phyloP scores from a whole-genome alignment of 2,113 vertebrate species.

The Menidia beryllina region DNA sequence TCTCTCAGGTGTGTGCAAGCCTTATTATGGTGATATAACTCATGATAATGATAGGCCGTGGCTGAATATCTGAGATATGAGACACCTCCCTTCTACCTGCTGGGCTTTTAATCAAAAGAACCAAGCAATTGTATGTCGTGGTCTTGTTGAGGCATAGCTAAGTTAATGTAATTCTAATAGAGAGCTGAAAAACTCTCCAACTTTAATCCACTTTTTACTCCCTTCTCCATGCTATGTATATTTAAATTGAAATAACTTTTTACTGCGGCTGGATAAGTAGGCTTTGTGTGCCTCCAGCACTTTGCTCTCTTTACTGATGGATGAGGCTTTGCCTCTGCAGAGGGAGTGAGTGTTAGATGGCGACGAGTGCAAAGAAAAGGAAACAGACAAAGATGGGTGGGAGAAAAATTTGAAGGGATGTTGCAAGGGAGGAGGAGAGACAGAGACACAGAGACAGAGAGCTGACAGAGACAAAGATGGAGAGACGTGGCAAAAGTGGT shows the following conservation, averaged over 20 bases:
- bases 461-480: conserved; percentile 52
- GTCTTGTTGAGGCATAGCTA: conserved; percentile 75
- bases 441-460: conserved; percentile 24
- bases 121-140: conserved; percentile 49
- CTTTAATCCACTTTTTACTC: conserved; percentile 85
- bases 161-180: conserved; percentile 84
- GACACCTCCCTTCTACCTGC: conserved; percentile 57
- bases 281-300: conserved; percentile 87
- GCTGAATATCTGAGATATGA: conserved; percentile 69
- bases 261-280: conserved; percentile 86
- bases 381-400: conserved; percentile 38
- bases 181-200: conserved; percentile 84
- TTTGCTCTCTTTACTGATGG: conserved; percentile 84
- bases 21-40: conserved; percentile 69
- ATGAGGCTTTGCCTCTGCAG: conserved; percentile 73
- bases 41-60: conserved; percentile 69
- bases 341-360: conserved; percentile 35
- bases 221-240: conserved; percentile 87
- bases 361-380: conserved; percentile 33
- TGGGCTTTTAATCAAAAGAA: conserved; percentile 76
- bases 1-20: conserved; percentile 58
- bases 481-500: conserved; percentile 40
- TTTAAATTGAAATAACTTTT: conserved; percentile 90
- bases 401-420: conserved; percentile 43
- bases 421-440: conserved; percentile 29